These are phyloP conservation scores for Aphis craccivora DNA, from an alignment of 1,140 invertebrate species.

Conservation along the genomic window DNA sequence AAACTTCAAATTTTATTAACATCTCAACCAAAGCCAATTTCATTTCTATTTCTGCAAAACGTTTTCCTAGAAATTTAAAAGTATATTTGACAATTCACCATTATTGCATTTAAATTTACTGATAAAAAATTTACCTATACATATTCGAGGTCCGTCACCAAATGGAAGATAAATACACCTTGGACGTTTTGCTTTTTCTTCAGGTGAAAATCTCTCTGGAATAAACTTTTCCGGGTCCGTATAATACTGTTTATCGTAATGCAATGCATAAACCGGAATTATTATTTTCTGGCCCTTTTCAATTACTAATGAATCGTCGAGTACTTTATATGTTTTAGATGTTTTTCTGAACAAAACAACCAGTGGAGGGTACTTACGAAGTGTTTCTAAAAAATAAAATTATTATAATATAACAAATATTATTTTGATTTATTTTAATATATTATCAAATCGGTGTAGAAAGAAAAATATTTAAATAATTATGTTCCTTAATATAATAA, in stretches of 20 bases:
- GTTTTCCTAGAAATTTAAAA: not conserved
- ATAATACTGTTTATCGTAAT: not conserved
- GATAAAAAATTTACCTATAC: not conserved
- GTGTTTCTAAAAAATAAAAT: not conserved
- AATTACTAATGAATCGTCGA: not conserved
- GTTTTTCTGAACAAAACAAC: not conserved
- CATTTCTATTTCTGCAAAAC: not conserved
- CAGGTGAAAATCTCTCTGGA: not conserved
- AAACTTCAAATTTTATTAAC: not conserved
- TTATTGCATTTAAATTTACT: not conserved
- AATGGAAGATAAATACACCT: not conserved
- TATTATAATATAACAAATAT: not conserved
- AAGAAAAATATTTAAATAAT: not conserved
- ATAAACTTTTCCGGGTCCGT: not conserved
- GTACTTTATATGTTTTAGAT: not conserved
- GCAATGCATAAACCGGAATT: not conserved
- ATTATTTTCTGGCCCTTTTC: not conserved
- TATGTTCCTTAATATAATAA: too few relatives aligned
- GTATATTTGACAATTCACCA: too few relatives aligned
- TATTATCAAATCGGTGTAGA: too few relatives aligned
- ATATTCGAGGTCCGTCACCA: not conserved
- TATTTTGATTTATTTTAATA: not conserved
- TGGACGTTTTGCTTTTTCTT: not conserved
- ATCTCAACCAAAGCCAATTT: constrained; percentile 2
- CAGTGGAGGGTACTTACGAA: not conserved